Conservation (phyloP, 1,140 invertebrate genomes). For the Aricia agestis region DNA sequence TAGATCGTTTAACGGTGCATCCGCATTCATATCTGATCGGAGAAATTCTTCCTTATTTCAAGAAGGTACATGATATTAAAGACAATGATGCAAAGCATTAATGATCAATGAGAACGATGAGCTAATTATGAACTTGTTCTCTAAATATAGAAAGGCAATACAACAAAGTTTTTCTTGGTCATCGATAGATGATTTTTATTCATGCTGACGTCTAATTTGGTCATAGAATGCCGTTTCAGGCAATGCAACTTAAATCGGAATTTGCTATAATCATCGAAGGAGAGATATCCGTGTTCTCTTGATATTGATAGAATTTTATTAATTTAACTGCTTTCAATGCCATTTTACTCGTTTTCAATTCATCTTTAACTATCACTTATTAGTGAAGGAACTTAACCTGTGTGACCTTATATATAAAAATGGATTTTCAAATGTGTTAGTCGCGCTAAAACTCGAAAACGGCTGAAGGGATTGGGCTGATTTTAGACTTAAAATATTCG, state of each 20-base stretch:
- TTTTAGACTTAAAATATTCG: too few relatives aligned
- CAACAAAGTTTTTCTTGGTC: constrained; percentile 35
- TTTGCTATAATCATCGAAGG: constrained; percentile 32
- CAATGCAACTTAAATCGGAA: constrained; percentile 37
- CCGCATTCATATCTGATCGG: neutral
- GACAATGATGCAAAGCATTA: too few relatives aligned
- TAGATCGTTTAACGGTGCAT: constrained; percentile 7
- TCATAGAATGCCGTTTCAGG: constrained; percentile 32
- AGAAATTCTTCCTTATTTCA: neutral
- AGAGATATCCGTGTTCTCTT: constrained; percentile 32
- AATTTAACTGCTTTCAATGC: neutral
- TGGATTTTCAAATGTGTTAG: too few relatives aligned
- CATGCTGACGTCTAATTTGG: constrained; percentile 46
- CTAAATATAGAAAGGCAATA: constrained; percentile 34
- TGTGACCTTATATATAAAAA: too few relatives aligned
- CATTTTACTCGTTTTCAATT: too few relatives aligned
- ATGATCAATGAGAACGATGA: constrained; percentile 34
- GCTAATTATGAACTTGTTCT: constrained; percentile 37
- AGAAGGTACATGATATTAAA: too few relatives aligned
- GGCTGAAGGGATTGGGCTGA: too few relatives aligned
- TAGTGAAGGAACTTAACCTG: too few relatives aligned
- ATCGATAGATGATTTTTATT: constrained; percentile 34
- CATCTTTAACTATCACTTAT: too few relatives aligned
- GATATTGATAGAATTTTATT: constrained; percentile 12
- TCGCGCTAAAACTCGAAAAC: too few relatives aligned